These are phyloP conservation scores for Lasioglossum morio DNA, from an alignment of 2,888 invertebrate species.

Conservation along the genomic window DNA sequence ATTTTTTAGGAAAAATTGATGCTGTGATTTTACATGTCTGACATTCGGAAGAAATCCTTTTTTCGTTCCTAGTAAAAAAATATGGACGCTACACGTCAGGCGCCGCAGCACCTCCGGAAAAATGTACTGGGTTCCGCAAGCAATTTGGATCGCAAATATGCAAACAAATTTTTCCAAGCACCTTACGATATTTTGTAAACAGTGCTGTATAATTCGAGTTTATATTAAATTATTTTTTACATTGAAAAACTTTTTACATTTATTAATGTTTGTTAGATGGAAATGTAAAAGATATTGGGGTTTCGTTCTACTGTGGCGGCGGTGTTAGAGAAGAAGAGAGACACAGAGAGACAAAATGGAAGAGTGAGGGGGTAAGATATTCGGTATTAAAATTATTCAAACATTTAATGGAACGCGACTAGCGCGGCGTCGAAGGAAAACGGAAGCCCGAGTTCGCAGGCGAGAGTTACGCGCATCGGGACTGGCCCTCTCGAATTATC, in stretches of 20 bases:
- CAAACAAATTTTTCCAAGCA: background rate
- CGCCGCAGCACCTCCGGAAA: background rate
- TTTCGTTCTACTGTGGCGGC: background rate
- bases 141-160: background rate
- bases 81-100: background rate
- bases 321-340: background rate
- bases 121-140: background rate
- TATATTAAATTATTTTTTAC: background rate
- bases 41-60: background rate
- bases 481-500: conserved; percentile 80
- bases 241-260: background rate
- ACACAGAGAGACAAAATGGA: background rate
- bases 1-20: background rate
- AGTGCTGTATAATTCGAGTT: background rate
- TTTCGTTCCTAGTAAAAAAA: background rate
- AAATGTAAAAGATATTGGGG: too few relatives aligned
- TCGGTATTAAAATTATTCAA: conserved; percentile 65
- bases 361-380: background rate
- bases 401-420: conserved; percentile 55
- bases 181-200: background rate
- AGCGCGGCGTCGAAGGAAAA: conserved; percentile 49
- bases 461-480: conserved; percentile 76
- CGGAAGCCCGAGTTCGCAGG: conserved; percentile 64
- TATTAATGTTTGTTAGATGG: background rate
- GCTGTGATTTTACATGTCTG: background rate